Conservation (phyloP, 2,113 vertebrate species). For the Geothlypis trichas region DNA sequence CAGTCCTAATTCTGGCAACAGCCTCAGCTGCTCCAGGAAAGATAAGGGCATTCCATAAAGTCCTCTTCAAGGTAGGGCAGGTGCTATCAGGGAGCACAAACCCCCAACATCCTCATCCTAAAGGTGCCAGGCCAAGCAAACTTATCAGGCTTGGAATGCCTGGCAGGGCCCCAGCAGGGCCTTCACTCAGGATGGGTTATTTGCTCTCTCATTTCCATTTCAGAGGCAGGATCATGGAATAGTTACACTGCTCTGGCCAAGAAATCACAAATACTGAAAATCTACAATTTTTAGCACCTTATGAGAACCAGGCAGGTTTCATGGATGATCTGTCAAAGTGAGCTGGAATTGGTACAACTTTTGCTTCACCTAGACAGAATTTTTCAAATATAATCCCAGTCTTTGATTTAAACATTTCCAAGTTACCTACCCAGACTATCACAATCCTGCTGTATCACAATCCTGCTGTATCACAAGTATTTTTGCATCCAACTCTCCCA, state of each 20-base stretch:
- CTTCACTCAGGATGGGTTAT: not conserved
- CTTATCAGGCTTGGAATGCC: not conserved
- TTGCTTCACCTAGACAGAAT: not conserved
- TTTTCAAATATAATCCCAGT: not conserved
- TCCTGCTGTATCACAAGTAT: not conserved
- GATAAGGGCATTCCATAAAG: not conserved
- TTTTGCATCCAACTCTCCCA: not conserved
- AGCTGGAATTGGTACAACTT: not conserved
- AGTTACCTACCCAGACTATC: not conserved
- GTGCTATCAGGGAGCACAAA: not conserved
- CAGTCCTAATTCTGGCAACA: not conserved
- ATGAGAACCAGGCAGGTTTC: not conserved
- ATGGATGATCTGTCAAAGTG: not conserved
- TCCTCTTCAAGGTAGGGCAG: not conserved
- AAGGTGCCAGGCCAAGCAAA: not conserved
- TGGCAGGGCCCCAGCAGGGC: not conserved
- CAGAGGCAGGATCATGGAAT: not conserved
- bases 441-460: not conserved
- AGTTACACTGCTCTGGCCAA: not conserved
- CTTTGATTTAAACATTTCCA: not conserved
- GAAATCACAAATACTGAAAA: not conserved
- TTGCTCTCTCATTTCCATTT: not conserved
- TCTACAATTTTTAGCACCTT: not conserved
- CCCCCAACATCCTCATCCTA: not conserved
- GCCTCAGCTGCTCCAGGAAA: not conserved